phyloP scores from a whole-genome alignment of 2,797 vertebrate species.

The Sebastes vulpes region DNA sequence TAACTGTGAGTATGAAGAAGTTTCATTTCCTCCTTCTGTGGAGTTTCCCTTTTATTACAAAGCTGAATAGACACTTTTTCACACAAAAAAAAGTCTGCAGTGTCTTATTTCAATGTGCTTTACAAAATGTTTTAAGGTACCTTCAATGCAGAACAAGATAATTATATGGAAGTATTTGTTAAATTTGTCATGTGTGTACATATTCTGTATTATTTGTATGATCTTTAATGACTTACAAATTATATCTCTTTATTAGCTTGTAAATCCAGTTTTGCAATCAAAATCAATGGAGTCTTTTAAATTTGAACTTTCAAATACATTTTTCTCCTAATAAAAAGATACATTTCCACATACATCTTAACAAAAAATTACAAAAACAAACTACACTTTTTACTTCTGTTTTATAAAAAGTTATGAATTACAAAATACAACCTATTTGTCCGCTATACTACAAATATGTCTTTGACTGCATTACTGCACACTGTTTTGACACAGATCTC shows the following conservation, averaged over 20 bases:
- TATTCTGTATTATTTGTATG: too few species aligned
- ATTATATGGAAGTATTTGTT: too few species aligned
- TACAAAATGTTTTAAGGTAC: too few species aligned
- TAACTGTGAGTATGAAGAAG: constrained; percentile 49
- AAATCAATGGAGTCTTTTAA: too few species aligned
- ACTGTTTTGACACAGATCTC: neutral
- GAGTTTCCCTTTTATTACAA: neutral
- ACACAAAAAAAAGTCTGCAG: neutral
- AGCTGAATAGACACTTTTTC: too few species aligned
- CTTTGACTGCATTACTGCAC: neutral
- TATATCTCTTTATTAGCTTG: too few species aligned
- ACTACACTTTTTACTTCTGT: neutral
- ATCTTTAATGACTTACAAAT: too few species aligned
- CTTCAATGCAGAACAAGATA: too few species aligned
- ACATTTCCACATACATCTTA: neutral
- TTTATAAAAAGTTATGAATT: neutral
- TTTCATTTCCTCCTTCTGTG: neutral
- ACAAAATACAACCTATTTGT: neutral
- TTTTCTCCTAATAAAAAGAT: neutral
- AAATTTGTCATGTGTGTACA: too few species aligned
- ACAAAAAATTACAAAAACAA: neutral
- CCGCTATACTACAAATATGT: neutral
- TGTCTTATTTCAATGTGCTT: too few species aligned
- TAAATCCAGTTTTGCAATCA: neutral
- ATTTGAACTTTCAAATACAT: too few species aligned